These are phyloP conservation scores for Arctocebus calabarensis DNA, from an alignment of 2,797 vertebrate species.

Conservation along the genomic window DNA sequence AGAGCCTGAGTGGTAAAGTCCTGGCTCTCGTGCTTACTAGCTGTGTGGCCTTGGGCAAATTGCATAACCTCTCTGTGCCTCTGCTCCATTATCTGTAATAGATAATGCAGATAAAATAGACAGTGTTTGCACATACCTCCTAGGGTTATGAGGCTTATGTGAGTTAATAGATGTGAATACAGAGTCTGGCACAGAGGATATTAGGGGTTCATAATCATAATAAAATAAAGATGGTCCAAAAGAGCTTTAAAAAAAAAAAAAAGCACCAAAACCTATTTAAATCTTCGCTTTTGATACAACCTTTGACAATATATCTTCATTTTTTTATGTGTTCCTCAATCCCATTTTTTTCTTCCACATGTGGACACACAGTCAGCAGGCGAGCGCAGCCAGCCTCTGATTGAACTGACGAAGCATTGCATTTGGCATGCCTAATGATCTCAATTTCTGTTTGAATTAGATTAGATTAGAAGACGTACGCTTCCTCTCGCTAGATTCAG, in stretches of 20 bases:
- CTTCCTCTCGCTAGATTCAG: neutral
- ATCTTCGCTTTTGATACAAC: neutral
- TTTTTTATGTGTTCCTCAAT: neutral
- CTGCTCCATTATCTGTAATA: neutral
- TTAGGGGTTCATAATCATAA: neutral
- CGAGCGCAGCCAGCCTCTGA: neutral
- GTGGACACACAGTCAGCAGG: neutral
- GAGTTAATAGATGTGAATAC: neutral
- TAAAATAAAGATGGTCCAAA: neutral
- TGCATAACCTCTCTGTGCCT: constrained; percentile 19
- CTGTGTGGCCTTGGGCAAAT: neutral
- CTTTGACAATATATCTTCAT: neutral
- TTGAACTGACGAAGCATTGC: neutral
- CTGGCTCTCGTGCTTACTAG: neutral
- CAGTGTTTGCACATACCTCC: neutral
- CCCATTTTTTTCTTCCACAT: neutral
- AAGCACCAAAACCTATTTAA: neutral
- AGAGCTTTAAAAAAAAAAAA: neutral
- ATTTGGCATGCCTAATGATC: neutral
- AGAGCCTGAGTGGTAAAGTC: neutral
- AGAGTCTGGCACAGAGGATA: neutral
- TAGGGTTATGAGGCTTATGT: neutral
- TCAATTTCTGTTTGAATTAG: constrained; percentile 26
- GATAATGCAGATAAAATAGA: neutral
- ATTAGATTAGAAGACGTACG: neutral